phyloP scores from a whole-genome alignment of 2,888 invertebrate species.

The Junonia oenone region DNA sequence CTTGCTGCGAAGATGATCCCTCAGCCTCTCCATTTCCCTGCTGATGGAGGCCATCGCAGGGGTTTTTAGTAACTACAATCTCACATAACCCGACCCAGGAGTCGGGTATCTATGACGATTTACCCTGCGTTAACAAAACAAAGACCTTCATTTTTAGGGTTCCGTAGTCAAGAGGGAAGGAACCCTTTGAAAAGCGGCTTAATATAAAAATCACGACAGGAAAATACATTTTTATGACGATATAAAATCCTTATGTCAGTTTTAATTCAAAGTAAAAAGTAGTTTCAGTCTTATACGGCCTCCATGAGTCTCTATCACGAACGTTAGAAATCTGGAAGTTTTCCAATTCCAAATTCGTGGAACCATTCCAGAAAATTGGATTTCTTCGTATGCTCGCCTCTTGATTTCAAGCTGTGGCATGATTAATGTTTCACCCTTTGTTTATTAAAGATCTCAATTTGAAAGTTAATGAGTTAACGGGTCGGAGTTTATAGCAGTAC shows the following conservation, averaged over 20 bases:
- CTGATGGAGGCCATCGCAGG: too few relatives aligned
- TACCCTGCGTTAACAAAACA: too few relatives aligned
- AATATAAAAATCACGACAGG: background rate
- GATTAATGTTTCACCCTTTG: constrained; percentile 32
- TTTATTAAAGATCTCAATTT: constrained; percentile 25
- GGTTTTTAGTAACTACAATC: too few relatives aligned
- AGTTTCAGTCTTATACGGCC: constrained; percentile 23
- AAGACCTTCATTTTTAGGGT: too few relatives aligned
- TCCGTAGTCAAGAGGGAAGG: too few relatives aligned
- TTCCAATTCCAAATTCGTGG: constrained; percentile 37
- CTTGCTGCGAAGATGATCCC: too few relatives aligned
- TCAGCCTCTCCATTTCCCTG: too few relatives aligned
- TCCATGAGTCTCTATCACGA: constrained; percentile 28
- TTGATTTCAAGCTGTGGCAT: constrained; percentile 33
- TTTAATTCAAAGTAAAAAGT: constrained; percentile 23
- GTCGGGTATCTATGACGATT: too few relatives aligned
- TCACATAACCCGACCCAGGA: too few relatives aligned
- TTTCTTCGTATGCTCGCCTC: constrained; percentile 34
- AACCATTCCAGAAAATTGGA: constrained; percentile 37
- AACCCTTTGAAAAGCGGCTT: too few relatives aligned
- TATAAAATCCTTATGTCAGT: background rate
- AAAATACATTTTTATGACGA: background rate
- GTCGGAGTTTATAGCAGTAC: background rate
- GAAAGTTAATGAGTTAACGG: background rate
- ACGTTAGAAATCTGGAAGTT: constrained; percentile 38